Percentiles rank a stretch among this genome's conserved stretches.
These are phyloP conservation scores for Coelogynopora nodosa DNA, from an alignment of 2,888 invertebrate species.

Conservation along the genomic window DNA sequence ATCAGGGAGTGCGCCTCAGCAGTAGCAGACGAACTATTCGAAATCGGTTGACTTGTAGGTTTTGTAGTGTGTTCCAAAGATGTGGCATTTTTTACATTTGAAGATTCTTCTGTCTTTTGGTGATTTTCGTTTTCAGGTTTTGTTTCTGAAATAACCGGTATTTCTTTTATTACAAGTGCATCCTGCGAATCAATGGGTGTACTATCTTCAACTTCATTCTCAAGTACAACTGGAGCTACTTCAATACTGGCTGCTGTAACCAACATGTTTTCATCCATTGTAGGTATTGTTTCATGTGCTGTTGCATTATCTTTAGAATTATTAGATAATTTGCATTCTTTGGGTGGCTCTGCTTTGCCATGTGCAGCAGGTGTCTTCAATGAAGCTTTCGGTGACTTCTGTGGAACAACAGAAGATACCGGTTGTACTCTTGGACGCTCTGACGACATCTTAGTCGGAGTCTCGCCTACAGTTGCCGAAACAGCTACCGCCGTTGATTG, in stretches of 20 bases:
- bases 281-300: background rate
- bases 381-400: background rate
- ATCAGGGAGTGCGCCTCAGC: too few relatives aligned
- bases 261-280: background rate
- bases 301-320: background rate
- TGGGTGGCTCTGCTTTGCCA: background rate
- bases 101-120: background rate
- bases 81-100: too few relatives aligned
- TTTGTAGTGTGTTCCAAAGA: too few relatives aligned
- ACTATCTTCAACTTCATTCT: background rate
- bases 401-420: too few relatives aligned
- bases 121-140: background rate
- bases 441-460: background rate
- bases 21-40: too few relatives aligned
- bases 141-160: too few relatives aligned
- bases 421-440: too few relatives aligned
- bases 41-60: too few relatives aligned
- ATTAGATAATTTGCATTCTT: too few relatives aligned
- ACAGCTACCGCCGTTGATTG: too few relatives aligned
- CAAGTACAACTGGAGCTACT: background rate
- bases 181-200: background rate
- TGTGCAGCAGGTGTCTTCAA: background rate
- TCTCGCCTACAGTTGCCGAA: background rate
- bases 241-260: background rate
- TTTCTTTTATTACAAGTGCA: too few relatives aligned